Base-by-base conservation (phyloP, 37 sponge, comb jelly and placozoan species). In the Amphimedon queenslandica region DNA sequence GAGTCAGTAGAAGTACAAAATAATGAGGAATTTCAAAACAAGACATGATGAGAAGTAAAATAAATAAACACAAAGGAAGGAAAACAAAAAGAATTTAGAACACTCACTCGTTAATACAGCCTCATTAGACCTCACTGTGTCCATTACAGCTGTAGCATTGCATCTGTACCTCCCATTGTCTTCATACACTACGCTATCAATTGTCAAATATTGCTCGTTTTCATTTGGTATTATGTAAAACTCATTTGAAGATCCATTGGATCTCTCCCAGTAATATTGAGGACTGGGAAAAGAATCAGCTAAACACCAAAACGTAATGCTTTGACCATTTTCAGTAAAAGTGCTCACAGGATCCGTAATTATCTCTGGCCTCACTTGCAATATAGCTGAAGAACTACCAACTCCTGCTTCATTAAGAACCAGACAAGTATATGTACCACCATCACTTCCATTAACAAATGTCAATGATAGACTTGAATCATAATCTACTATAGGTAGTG, bases 401-500 rank as follows among this genome's bases (percentile, higher is more conserved):
- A 34, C 42, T 27, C 88, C 88, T 57, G 88, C 82, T 65, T 56
- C 72, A 81, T 87, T 87, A 51, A 31, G 56, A 23, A 76, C 88
- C 39, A 69, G 24, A 69, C 88, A 87, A 3, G 39, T 77, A 55
- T 81, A 87, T 0, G 32, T 40, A 21, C 82, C 88, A 35, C 77
- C 78, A 77, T 67, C 60, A 28, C 20, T 40, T 37, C 35, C 29
- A 30, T 47, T 47, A 18, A 47, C 13, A 18, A 47, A 18, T 18
- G 53, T 47, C 13, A 47, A 18, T 18, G 53, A 18, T 18, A 47
- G 8, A 13, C 13, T 18, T 47, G 13, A 18, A 47, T 47, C 53
- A 47, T 18, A 13, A 18, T 8, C 53, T 47, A 47, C 53, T 13
- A 47, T 13, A 18, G 13, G 13, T 18, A 47, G 13, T 47, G 13